Base-by-base conservation (phyloP, 2,797 vertebrate species). In the Alauda arvensis region DNA sequence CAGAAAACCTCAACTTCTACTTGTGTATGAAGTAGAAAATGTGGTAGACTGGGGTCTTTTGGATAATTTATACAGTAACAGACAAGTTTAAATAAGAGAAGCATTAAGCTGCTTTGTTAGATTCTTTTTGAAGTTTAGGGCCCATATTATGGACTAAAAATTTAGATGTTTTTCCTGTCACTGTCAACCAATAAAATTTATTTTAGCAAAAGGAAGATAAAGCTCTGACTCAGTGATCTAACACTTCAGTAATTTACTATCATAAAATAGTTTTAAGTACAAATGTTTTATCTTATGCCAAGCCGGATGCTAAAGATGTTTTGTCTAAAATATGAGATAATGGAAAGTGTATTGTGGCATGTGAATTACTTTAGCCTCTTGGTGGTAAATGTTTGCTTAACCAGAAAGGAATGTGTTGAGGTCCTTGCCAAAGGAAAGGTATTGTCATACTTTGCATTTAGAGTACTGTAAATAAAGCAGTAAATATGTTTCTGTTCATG, bases 261-360 rank as follows among this genome's bases (percentile, higher is more conserved):
- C 93, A 77, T 96, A 96, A 93, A 96, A 93, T 83, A 89, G 65
- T 91, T 96, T 83, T 70, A 91, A 91, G 79, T 83, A 78, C 81
- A 88, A 93, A 91, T 94, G 82, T 95, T 96, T 94, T 87, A 95
- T 94, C 94, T 80, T 88, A 5, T 88, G 74, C 92, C 95, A 96
- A 95, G 78, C 91, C 96, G 88, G 93, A 90, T 72, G 2, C 89
- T 94, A 86, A 90, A 95, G 62, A 91, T 96, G 93, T 89, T 93
- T 93, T 96, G 93, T 96, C 95, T 96, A 95, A 94, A 95, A 87
- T 85, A 95, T 92, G 91, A 94, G 94, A 95, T 96, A 96, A 92
- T 95, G 91, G 94, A 96, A 96, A 95, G 75, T 95, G 83, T 94
- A 94, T 88, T 93, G 88, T 96, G 94, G 93, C 92, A 93, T 95